Evolutionary conservation across 2,888 invertebrate species (phyloP), one percentile per base, ranked within the genome.

Genomic region (Drosophila vallismaia): DNA sequence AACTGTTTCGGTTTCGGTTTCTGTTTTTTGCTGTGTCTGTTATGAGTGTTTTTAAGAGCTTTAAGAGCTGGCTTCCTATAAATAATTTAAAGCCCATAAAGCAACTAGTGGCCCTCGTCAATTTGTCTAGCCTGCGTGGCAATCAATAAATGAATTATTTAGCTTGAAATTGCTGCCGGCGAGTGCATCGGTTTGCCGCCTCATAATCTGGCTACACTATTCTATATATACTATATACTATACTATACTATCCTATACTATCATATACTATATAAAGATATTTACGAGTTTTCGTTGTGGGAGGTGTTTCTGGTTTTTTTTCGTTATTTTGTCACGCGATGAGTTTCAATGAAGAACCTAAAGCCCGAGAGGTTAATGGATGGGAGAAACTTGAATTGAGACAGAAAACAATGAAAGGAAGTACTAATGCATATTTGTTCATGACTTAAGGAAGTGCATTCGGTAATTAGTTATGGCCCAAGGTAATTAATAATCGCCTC

Each of bases 61-160:
- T 9, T 33, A 33, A 19, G 19, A 19, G 8, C 19, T 19, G 8
- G 55, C 24, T 52, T 52, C 54, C 67, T 45, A 64, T 53, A 53
- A 67, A 64, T 64, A 46, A 64, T 45, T 38, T 36, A 5, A 12
- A 12, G 36, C 36, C 36, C 67, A 24, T n/a, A 66, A 9, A 71
- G 71, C 82, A 82, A 82, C 82, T 86, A 79, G 82, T 82, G 85
- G 59, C 84, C 53, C 67, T 52, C 63, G 52, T 85, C 82, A 58
- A 69, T 45, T 52, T 82, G 82, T 87, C 82, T 82, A 71, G 64
- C 60, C 36, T 53, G 53, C 42, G 57, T 28, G 53, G 49, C 72
- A 76, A 85, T 86, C 85, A 79, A 81, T 81, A 85, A 74, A 85
- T 86, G 42, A 85, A 85, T 85, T 74, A 82, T 66, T 75, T 45